phyloP scores from a whole-genome alignment of 2,113 vertebrate genomes.

The Tylochromis polylepis region DNA sequence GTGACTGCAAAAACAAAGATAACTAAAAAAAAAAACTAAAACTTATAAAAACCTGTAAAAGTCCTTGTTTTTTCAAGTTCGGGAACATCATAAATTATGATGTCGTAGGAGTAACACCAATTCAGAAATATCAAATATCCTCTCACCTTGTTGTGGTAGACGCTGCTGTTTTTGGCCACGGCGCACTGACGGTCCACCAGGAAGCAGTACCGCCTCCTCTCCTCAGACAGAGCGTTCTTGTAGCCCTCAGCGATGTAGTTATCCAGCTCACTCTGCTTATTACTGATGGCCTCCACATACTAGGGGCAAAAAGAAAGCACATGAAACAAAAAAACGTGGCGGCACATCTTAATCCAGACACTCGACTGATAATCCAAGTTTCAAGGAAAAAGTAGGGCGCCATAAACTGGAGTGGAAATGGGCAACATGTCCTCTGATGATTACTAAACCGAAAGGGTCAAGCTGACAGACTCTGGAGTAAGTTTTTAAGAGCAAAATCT shows the following conservation, averaged over 20 bases:
- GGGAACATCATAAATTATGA: fast-evolving
- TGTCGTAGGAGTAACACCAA: fast-evolving
- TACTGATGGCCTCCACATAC: constrained; percentile 93
- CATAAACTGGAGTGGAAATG: background rate
- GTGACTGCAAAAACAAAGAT: background rate
- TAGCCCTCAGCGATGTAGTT: constrained; percentile 88
- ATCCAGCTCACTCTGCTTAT: constrained; percentile 90
- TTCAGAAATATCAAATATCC: background rate
- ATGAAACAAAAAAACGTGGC: background rate
- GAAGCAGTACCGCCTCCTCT: constrained; percentile 92
- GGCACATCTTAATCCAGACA: background rate
- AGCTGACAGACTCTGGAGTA: background rate
- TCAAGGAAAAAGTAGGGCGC: background rate
- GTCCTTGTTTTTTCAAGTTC: background rate
- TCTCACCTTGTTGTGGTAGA: constrained; percentile 91
- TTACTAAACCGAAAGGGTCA: background rate
- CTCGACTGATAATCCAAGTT: background rate
- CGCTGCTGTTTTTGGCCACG: constrained; percentile 83
- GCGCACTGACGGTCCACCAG: constrained; percentile 95
- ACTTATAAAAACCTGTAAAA: background rate
- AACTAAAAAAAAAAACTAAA: background rate
- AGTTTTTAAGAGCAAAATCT: background rate
- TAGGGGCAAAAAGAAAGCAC: constrained; percentile 30
- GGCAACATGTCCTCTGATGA: fast-evolving
- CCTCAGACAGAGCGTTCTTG: constrained; percentile 90